phyloP scores from a whole-genome alignment of 2,797 vertebrate genomes.

The Cheirogaleus major region DNA sequence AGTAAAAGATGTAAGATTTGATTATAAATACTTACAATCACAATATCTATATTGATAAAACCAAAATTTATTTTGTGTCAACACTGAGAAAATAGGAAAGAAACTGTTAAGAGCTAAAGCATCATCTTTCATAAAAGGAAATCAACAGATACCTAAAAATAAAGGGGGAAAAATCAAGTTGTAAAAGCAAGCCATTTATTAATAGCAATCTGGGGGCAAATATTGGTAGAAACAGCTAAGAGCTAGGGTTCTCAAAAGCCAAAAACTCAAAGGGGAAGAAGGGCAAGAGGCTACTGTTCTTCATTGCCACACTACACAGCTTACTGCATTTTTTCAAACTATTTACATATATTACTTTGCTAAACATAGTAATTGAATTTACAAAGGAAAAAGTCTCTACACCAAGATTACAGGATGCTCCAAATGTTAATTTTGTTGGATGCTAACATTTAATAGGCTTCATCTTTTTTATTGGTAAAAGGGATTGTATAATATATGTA shows the following conservation, averaged over 20 bases:
- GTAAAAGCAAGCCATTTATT: neutral
- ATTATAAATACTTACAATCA: neutral
- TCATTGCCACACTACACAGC: neutral
- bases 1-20: neutral
- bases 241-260: neutral
- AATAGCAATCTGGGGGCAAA: neutral
- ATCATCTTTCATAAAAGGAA: neutral
- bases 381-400: slow-evolving; percentile 12
- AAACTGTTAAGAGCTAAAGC: neutral
- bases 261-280: neutral
- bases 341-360: neutral
- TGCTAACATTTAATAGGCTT: neutral
- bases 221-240: neutral
- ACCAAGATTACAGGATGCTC: neutral
- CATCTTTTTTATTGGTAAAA: neutral
- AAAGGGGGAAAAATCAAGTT: neutral
- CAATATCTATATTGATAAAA: neutral
- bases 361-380: slow-evolving; percentile 3
- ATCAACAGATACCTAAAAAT: neutral
- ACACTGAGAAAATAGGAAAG: neutral
- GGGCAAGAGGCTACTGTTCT: neutral
- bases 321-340: neutral
- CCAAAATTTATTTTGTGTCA: neutral
- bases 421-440: neutral
- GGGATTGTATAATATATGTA: neutral